phyloP scores from a whole-genome alignment of 2,888 invertebrate genomes.

The Julus scandinavius region DNA sequence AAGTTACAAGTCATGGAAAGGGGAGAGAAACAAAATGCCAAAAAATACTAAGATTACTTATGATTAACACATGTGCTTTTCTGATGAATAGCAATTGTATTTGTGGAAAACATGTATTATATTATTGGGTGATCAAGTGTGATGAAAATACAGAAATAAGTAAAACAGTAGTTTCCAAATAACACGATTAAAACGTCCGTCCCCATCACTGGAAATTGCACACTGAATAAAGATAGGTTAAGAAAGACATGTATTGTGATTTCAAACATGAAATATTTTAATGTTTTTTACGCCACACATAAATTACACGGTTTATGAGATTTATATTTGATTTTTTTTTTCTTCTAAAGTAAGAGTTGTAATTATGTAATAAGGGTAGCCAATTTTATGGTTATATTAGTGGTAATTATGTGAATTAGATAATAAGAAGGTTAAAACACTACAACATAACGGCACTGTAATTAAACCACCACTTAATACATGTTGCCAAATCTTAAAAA shows the following conservation, averaged over 20 bases:
- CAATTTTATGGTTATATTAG: constrained; percentile 29
- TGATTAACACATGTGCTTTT: background rate
- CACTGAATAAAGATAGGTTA: constrained; percentile 10
- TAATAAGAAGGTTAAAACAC: background rate
- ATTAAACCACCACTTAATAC: constrained; percentile 40
- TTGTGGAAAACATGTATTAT: too few relatives aligned
- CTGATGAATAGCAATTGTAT: background rate
- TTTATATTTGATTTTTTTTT: background rate
- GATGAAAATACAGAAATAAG: background rate
- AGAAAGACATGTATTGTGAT: constrained; percentile 24
- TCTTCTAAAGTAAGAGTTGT: background rate
- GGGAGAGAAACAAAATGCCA: too few relatives aligned
- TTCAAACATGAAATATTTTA: constrained; percentile 45
- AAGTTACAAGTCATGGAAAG: too few relatives aligned
- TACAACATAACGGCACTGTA: background rate
- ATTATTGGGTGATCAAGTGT: background rate
- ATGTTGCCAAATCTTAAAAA: background rate
- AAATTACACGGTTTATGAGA: constrained; percentile 28
- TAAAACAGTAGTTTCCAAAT: background rate
- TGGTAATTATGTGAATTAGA: constrained; percentile 22
- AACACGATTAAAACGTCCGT: background rate
- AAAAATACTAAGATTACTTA: too few relatives aligned
- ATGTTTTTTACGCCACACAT: constrained; percentile 36
- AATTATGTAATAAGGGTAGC: constrained; percentile 36
- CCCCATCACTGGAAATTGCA: background rate